Evolutionary conservation across 1,140 invertebrate genomes (phyloP).

Genomic region (Gonioctena quinquepunctata): DNA sequence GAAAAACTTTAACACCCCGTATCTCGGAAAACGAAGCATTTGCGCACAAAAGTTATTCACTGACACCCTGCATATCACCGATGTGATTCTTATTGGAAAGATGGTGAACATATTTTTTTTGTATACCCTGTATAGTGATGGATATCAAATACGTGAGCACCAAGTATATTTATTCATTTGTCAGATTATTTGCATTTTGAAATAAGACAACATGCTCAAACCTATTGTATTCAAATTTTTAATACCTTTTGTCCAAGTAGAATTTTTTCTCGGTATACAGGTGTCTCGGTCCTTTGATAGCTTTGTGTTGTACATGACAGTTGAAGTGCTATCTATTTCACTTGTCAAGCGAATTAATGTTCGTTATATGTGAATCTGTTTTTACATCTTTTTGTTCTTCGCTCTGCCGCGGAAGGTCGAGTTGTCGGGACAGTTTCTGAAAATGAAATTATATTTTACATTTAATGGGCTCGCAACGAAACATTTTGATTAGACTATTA

Average conservation of each 20-base stretch:
- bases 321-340: constrained; percentile 21
- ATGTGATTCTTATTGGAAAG: no score
- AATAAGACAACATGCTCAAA: background rate
- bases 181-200: background rate
- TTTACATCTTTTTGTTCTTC: constrained; percentile 3
- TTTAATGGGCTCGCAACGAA: no score
- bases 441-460: background rate
- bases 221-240: constrained; percentile 20
- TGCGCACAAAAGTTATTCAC: no score
- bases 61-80: no score
- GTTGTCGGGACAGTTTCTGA: background rate
- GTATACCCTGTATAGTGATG: no score
- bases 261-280: constrained; percentile 1
- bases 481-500: no score
- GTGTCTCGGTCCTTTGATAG: background rate
- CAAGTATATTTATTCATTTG: no score
- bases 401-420: background rate
- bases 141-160: no score
- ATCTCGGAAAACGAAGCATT: no score
- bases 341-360: constrained; percentile 14
- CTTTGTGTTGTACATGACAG: constrained; percentile 9
- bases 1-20: no score
- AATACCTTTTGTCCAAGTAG: background rate
- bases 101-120: no score
- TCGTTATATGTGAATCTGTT: constrained; percentile 3